These are phyloP conservation scores for Galerucella nymphaeae DNA, from an alignment of 2,888 invertebrate species.

Conservation along the genomic window DNA sequence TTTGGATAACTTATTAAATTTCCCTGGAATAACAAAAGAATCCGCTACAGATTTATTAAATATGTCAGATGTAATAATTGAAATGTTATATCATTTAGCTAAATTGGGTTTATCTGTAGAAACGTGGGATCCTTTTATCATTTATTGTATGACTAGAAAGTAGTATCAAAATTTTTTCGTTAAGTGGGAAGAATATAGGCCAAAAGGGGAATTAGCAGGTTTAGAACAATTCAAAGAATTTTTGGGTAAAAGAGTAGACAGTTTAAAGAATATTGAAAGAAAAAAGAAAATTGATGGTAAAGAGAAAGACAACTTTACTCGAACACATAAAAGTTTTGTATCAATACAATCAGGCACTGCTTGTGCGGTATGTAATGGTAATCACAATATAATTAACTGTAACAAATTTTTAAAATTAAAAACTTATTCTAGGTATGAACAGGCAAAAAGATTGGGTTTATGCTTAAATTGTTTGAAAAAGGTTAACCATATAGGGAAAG, in stretches of 20 bases:
- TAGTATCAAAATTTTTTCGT: too few species aligned
- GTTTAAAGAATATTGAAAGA: background rate
- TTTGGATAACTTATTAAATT: too few species aligned
- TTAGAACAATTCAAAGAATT: slow-evolving; percentile 1
- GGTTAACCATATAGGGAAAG: too few species aligned
- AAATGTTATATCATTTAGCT: too few species aligned
- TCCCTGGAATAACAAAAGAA: too few species aligned
- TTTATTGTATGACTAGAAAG: too few species aligned
- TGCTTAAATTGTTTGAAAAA: background rate
- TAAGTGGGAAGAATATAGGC: background rate
- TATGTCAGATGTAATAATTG: too few species aligned
- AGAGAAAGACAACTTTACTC: background rate
- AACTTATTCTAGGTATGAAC: background rate
- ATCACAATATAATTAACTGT: background rate
- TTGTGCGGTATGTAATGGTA: background rate
- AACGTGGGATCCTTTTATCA: too few species aligned
- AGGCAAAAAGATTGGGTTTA: background rate
- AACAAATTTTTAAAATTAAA: background rate
- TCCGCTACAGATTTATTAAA: too few species aligned
- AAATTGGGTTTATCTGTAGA: too few species aligned
- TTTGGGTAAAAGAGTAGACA: background rate
- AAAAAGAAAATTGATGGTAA: background rate
- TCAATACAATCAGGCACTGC: background rate
- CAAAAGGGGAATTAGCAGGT: background rate
- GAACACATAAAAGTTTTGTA: too few species aligned